Evolutionary conservation across 2,113 vertebrate genomes (phyloP), one percentile per base, ranked within the genome.

Genomic region (Rhinolophus ferrumequinum): DNA sequence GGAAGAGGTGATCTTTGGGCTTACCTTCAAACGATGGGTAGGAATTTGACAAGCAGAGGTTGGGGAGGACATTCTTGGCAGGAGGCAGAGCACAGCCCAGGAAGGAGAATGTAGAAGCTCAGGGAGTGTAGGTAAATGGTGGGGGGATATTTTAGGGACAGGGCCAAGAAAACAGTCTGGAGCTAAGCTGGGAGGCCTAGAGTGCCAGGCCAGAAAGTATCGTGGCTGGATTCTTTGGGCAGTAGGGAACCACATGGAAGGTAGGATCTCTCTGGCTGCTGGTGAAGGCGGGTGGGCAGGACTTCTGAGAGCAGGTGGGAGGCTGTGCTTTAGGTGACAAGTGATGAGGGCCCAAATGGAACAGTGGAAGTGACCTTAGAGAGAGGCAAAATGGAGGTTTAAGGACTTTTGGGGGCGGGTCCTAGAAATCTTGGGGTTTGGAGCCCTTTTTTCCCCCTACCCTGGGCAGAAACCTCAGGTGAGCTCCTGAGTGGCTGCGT

Each of bases 401-500:
- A 26, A 18, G 73, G 30, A 52, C 35, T 81, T 88, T 60, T 64
- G 10, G 33, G 64, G 75, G 15, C 3, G 4, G 50, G 52, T 14
- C 13, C 7, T 73, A 41, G 94, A 64, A 83, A 66, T 54, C 15
- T 26, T 28, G 35, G 72, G 69, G 35, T 5, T 0, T 33, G 24
- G 50, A 50, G 35, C 10, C 19, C 66, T 87, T 67, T 84, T 64
- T 56, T 5, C 24, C 8, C 30, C 10, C 24, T 54, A 8, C n/a
- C 33, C 30, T 16, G 33, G 67, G 70, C 30, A 3, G 82, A 92
- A 44, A 30, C 41, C 7, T 47, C n/a, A 44, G 69, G 28, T 1
- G 44, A 52, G 24, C n/a, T 1, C 41, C 44, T 16, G 30, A 62
- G 83, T 0, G 0, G 12, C 28, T 1, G 6, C 1, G 22, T 58